These are phyloP conservation scores for Napeogenes sylphis DNA, from an alignment of 2,888 invertebrate genomes.

Conservation along the genomic window DNA sequence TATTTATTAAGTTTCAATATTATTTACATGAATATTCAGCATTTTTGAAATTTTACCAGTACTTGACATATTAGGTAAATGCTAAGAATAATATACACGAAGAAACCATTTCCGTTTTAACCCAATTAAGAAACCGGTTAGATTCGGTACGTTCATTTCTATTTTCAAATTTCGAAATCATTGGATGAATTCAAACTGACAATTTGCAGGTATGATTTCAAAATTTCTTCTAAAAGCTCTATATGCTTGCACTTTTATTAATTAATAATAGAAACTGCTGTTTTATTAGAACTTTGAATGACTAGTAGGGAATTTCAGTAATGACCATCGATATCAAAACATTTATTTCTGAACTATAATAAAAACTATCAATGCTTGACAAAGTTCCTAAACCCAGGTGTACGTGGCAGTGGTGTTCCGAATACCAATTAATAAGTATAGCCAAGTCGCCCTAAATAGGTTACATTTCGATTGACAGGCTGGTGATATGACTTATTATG, in stretches of 20 bases:
- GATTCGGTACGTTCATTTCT: background rate
- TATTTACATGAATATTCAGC: background rate
- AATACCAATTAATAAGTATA: conserved; percentile 15
- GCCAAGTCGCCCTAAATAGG: conserved; percentile 16
- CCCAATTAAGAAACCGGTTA: background rate
- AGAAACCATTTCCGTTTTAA: background rate
- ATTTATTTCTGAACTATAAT: too few relatives aligned
- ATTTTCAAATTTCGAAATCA: background rate
- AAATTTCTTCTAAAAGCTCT: background rate
- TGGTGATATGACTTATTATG: conserved; percentile 17
- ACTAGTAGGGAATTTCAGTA: too few relatives aligned
- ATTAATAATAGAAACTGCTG: background rate
- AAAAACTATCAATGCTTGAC: background rate
- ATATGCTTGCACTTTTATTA: background rate
- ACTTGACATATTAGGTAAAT: too few relatives aligned
- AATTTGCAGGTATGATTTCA: conserved; percentile 4
- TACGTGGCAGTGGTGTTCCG: conserved; percentile 4
- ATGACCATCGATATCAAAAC: too few relatives aligned
- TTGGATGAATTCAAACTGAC: conserved; percentile 3
- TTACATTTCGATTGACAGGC: conserved; percentile 20
- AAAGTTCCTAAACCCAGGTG: background rate
- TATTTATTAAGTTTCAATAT: too few relatives aligned
- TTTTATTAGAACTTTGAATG: too few relatives aligned
- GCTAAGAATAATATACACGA: background rate
- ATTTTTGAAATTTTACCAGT: background rate